Conservation (phyloP, 2,113 vertebrate genomes). For the Oncorhynchus nerka region DNA sequence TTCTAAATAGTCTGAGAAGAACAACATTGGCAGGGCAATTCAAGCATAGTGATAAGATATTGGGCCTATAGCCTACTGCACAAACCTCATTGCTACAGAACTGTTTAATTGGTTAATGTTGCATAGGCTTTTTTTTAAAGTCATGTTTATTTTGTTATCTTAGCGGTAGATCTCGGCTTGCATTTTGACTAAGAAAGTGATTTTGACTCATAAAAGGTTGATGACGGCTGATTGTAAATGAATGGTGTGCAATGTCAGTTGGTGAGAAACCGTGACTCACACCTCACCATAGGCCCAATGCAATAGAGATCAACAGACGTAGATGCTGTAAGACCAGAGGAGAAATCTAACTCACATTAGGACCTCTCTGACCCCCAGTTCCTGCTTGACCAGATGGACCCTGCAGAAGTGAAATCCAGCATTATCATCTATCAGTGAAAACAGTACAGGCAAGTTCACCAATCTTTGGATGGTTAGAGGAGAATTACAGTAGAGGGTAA, state of each 20-base stretch:
- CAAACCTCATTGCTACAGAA: too few species aligned
- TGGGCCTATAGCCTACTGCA: too few species aligned
- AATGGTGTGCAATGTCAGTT: slow-evolving; percentile 7
- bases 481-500: not conserved
- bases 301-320: not conserved
- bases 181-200: too few species aligned
- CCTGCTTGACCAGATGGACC: slow-evolving; percentile 84
- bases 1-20: too few species aligned
- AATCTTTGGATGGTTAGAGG: not conserved
- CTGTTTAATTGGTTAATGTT: too few species aligned
- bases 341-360: slow-evolving; percentile 74
- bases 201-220: too few species aligned
- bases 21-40: too few species aligned
- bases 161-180: too few species aligned
- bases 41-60: too few species aligned
- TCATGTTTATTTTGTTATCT: too few species aligned
- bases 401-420: slow-evolving; percentile 62
- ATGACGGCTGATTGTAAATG: not conserved
- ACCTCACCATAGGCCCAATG: not conserved
- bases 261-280: slow-evolving; percentile 7
- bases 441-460: not conserved
- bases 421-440: not conserved
- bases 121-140: too few species aligned
- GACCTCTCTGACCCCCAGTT: slow-evolving; percentile 80
- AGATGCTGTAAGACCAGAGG: not conserved